Conservation (phyloP, 2,888 invertebrate species). For the Stenchaetothrips biformis region DNA sequence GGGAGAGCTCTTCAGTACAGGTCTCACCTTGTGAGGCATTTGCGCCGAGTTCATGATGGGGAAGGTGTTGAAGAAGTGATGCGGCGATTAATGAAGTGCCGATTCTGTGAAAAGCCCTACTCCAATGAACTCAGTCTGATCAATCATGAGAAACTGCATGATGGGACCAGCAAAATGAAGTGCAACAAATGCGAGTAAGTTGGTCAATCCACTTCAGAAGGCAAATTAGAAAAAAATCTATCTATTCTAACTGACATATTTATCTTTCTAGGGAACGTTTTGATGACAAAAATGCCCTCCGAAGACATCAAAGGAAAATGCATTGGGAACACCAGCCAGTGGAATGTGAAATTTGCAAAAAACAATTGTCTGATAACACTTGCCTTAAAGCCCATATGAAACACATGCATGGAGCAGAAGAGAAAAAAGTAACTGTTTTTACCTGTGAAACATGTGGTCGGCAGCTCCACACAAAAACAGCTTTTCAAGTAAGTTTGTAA, state of each 20-base stretch:
- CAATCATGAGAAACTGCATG: constrained; percentile 14
- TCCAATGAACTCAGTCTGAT: not conserved
- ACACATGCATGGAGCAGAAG: constrained; percentile 1
- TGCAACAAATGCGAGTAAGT: constrained; percentile 23
- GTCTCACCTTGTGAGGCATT: not conserved
- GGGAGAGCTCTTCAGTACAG: not conserved
- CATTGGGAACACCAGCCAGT: constrained; percentile 9
- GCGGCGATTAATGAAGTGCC: not conserved
- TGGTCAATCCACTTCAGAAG: not conserved
- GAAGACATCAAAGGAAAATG: not conserved
- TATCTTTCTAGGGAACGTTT: not conserved
- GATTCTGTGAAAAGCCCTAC: not conserved
- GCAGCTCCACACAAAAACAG: not conserved
- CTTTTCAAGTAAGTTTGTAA: not conserved
- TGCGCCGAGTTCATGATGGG: constrained; percentile 11
- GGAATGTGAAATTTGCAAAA: constrained; percentile 16
- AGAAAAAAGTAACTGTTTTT: constrained; percentile 4
- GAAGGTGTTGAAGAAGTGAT: constrained; percentile 11
- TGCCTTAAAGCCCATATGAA: constrained; percentile 11
- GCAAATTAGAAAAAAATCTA: not conserved
- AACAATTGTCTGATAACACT: constrained; percentile 7
- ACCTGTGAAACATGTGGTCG: constrained; percentile 2
- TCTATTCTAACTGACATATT: not conserved
- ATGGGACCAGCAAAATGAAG: constrained; percentile 12
- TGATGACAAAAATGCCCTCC: constrained; percentile 13